phyloP scores from a whole-genome alignment of 2,888 invertebrate species.

The Blera fallax region DNA sequence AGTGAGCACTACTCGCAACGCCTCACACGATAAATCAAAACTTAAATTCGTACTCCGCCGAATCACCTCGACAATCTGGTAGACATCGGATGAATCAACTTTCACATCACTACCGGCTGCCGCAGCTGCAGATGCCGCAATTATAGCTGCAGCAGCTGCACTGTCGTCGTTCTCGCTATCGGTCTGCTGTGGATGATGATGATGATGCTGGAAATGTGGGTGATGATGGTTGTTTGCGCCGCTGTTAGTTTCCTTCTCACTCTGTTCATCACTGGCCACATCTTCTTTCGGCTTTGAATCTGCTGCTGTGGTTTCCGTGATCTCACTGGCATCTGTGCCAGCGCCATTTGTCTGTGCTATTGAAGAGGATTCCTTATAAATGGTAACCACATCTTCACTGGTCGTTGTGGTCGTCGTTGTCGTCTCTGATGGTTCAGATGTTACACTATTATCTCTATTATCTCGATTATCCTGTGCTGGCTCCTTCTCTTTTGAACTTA shows the following conservation, averaged over 20 bases:
- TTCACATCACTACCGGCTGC: slow-evolving; percentile 76
- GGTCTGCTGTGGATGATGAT: slow-evolving; percentile 79
- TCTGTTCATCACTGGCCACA: slow-evolving; percentile 74
- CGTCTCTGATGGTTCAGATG: slow-evolving; percentile 81
- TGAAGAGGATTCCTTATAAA: slow-evolving; percentile 79
- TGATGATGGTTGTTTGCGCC: slow-evolving; percentile 79
- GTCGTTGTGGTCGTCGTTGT: slow-evolving; percentile 81
- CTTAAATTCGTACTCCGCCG: slow-evolving; percentile 92
- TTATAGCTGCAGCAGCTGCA: slow-evolving; percentile 72
- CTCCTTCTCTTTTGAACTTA: slow-evolving; percentile 77
- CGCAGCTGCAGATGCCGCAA: slow-evolving; percentile 70
- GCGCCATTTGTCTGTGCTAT: slow-evolving; percentile 74
- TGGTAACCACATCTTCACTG: slow-evolving; percentile 81
- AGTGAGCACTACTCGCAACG: slow-evolving; percentile 89
- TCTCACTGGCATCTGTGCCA: slow-evolving; percentile 72
- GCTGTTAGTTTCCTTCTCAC: slow-evolving; percentile 74
- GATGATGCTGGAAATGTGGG: slow-evolving; percentile 78
- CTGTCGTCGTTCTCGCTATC: slow-evolving; percentile 76
- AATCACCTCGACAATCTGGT: slow-evolving; percentile 90
- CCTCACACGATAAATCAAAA: slow-evolving; percentile 92
- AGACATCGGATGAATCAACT: slow-evolving; percentile 83
- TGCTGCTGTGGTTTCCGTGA: slow-evolving; percentile 47
- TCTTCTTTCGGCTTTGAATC: slow-evolving; percentile 76
- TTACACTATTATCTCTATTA: slow-evolving; percentile 78
- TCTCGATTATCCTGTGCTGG: slow-evolving; percentile 77